Evolutionary conservation across 2,113 vertebrate species (phyloP), one percentile per base, ranked within the genome.

Genomic region (Eidolon helvum): DNA sequence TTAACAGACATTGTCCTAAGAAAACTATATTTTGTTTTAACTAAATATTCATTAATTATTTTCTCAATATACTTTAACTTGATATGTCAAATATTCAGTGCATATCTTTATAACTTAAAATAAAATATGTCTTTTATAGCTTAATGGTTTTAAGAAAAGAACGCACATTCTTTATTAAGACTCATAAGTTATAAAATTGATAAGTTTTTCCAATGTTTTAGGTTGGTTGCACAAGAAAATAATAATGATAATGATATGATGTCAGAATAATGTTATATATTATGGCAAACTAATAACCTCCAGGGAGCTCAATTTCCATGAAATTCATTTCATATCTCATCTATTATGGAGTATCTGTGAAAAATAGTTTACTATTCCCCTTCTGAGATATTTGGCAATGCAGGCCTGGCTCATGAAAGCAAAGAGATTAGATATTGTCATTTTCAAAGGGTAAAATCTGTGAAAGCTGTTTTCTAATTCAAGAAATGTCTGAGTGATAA

Each of bases 311-410:
- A 91, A 84, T 45, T 97, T 97, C 95, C 72, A 88, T 90, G 86
- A 97, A 98, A 98, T 82, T 97, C 77, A 90, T 97, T 97, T 98
- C 83, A 24, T 77, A 97, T 92, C 93, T 97, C 86, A 96, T 96
- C 92, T 87, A 83, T 95, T 97, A 90, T 92, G 82, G 85, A 98
- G 84, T 50, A 84, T 78, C 45, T 96, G 59, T 97, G 35, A 97
- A 97, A 98, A 97, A 90, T 79, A 95, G 85, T 65, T 88, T 97
- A 85, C 19, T 15, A 21, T 97, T 98, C 71, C 0, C 11, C 38
- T 93, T 45, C 79, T 97, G 85, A 96, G 82, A 87, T 98, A 95
- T 96, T 94, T 94, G 65, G 33, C 43, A 87, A 40, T 69, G 53
- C 59, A 95, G 92, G 66, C 92, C 40, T 85, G 86, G 69, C 33